Evolutionary conservation across 2,797 vertebrate genomes (phyloP).

Genomic region (Dallia pectoralis): DNA sequence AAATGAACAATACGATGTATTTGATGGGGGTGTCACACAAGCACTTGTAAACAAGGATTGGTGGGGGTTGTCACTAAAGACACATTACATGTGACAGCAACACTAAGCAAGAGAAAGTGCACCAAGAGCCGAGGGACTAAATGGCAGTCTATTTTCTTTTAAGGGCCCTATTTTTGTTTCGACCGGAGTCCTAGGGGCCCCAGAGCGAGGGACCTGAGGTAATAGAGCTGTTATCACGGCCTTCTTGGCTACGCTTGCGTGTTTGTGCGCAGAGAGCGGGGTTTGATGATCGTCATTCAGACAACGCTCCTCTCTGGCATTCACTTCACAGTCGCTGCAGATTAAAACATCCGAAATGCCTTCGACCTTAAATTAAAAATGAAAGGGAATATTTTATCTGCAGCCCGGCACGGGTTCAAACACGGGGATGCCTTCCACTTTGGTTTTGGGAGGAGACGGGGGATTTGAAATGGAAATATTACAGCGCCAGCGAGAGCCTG

Average conservation of each 20-base stretch:
- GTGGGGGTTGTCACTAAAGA: slow-evolving; percentile 7
- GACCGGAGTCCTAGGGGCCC: neutral
- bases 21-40: slow-evolving; percentile 1
- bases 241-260: neutral
- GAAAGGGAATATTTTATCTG: too few relatives aligned
- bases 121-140: neutral
- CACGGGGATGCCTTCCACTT: neutral
- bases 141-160: neutral
- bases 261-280: neutral
- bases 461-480: neutral
- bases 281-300: neutral
- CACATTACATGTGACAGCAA: slow-evolving; percentile 8
- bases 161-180: neutral
- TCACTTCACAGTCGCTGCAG: too few relatives aligned
- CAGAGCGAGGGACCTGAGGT: neutral
- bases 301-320: neutral
- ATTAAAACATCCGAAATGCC: too few relatives aligned
- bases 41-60: slow-evolving; percentile 2
- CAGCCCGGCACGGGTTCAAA: neutral
- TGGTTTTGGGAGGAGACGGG: neutral
- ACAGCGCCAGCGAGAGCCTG: too few relatives aligned
- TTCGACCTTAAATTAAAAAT: too few relatives aligned
- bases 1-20: slow-evolving; percentile 14
- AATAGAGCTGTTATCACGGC: neutral
- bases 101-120: slow-evolving; percentile 5